These are phyloP conservation scores for Achlya flavicornis DNA, from an alignment of 2,888 invertebrate species.

Conservation along the genomic window DNA sequence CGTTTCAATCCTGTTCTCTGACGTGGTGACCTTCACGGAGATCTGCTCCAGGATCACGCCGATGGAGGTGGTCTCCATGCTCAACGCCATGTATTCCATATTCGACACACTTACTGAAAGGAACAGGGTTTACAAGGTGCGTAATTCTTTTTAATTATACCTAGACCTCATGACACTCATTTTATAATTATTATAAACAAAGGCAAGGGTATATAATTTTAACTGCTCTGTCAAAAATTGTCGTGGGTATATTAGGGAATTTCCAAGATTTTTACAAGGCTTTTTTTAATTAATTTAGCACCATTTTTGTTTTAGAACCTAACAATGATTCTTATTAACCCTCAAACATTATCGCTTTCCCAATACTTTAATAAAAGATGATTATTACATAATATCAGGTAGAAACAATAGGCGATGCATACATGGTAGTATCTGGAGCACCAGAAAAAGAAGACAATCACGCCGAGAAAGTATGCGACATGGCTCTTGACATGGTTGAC, in stretches of 20 bases:
- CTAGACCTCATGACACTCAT: too few relatives aligned
- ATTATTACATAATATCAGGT: constrained; percentile 83
- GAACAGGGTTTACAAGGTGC: constrained; percentile 97
- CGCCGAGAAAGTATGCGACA: constrained; percentile 95
- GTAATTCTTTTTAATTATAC: too few relatives aligned
- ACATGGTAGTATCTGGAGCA: constrained; percentile 98
- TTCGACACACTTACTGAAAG: constrained; percentile 97
- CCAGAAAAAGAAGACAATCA: constrained; percentile 95
- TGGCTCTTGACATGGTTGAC: constrained; percentile 98
- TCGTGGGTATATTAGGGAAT: too few relatives aligned
- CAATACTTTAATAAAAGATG: background rate
- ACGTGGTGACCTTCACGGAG: constrained; percentile 98
- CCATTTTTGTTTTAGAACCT: too few relatives aligned
- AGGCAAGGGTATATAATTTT: too few relatives aligned
- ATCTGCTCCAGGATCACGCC: constrained; percentile 98
- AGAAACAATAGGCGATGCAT: constrained; percentile 98
- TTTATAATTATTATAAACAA: too few relatives aligned
- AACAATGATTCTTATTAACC: too few relatives aligned
- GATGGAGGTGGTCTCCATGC: constrained; percentile 98
- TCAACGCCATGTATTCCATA: constrained; percentile 98
- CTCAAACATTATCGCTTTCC: background rate
- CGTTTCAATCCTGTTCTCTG: constrained; percentile 98
- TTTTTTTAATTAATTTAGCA: too few relatives aligned
- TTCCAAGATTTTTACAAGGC: too few relatives aligned
- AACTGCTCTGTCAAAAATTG: too few relatives aligned